Percentiles rank a stretch among this genome's conserved stretches.
These are phyloP conservation scores for Mixornis gularis DNA, from an alignment of 2,113 vertebrate species.

Conservation along the genomic window DNA sequence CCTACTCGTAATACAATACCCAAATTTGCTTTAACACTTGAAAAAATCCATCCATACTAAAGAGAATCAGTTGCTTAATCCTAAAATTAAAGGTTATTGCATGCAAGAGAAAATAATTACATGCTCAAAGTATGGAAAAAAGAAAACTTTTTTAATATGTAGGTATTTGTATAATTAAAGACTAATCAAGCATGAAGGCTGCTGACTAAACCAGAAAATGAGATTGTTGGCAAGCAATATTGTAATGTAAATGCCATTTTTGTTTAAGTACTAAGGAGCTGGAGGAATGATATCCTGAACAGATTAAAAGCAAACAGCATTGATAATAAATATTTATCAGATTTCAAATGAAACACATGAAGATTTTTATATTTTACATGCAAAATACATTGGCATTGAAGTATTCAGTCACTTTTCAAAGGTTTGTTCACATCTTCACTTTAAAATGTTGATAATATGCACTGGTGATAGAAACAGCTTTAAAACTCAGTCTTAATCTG, in stretches of 20 bases:
- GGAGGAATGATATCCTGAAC: constrained; percentile 74
- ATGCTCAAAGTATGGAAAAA: constrained; percentile 80
- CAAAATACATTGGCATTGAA: constrained; percentile 68
- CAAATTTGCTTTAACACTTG: constrained; percentile 81
- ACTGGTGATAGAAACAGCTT: constrained; percentile 6
- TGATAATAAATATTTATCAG: constrained; percentile 84
- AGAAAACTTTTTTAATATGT: constrained; percentile 80
- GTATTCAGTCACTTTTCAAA: constrained; percentile 66
- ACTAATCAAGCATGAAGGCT: constrained; percentile 92
- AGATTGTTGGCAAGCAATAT: constrained; percentile 96
- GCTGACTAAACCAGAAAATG: constrained; percentile 99
- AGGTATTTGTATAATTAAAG: constrained; percentile 86
- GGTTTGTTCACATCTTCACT: constrained; percentile 60
- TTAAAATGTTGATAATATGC: constrained; percentile 51
- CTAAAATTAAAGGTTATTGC: constrained; percentile 84
- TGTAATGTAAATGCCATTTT: constrained; percentile 86
- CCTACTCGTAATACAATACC: constrained; percentile 73
- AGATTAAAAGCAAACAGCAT: constrained; percentile 83
- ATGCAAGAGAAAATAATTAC: constrained; percentile 84
- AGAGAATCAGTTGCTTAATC: constrained; percentile 82
- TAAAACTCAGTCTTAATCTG: constrained; percentile 12
- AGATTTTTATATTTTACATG: constrained; percentile 71
- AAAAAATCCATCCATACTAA: constrained; percentile 78
- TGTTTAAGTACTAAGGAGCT: constrained; percentile 81
- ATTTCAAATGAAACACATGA: constrained; percentile 71